Evolutionary conservation across 2,113 vertebrate species (phyloP), one percentile per base, ranked within the genome.

Genomic region (Oxyruncus cristatus): DNA sequence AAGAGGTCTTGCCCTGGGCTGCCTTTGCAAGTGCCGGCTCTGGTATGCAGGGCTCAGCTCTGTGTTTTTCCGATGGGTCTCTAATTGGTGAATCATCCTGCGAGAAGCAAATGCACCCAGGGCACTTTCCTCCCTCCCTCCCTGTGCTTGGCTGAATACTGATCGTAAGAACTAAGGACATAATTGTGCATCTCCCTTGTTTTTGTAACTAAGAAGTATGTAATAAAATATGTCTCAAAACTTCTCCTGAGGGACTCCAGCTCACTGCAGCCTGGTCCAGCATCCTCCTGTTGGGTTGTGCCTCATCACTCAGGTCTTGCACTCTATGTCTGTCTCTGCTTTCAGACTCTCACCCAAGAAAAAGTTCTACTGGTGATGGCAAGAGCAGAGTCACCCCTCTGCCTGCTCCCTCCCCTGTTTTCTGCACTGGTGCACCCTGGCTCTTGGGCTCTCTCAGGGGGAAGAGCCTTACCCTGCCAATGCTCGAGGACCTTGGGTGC

Each of bases 331-430:
- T 68, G 14, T 55, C 24, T 72, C 17, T 79, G 33, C 44, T n/a
- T 61, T 41, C 33, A 68, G 5, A 15, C 3, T 76, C 46, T 21
- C 7, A 3, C 41, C n/a, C 39, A 37, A 59, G 28, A 42, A 50
- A 58, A 46, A 0, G 1, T 52, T 80, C 13, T 5, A 1, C 30
- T 59, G 67, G 23, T 0, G 1, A 19, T 68, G n/a, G 35, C 11
- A 44, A 12, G 20, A 65, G 26, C 30, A 56, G 67, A 72, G n/a
- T 59, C 11, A 27, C 20, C 10, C 30, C 39, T 73, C 44, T 41
- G 14, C 24, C 23, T 46, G 32, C 58, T 80, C 30, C 42, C 20
- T 72, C 23, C 55, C 35, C 28, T 8, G 11, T 41, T 74, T 33
- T 18, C 42, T 33, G 7, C 8, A 28, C 22, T 47, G 6, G 3